Conservation (phyloP, 2,797 vertebrate genomes). For the Lutjanus argentimaculatus region DNA sequence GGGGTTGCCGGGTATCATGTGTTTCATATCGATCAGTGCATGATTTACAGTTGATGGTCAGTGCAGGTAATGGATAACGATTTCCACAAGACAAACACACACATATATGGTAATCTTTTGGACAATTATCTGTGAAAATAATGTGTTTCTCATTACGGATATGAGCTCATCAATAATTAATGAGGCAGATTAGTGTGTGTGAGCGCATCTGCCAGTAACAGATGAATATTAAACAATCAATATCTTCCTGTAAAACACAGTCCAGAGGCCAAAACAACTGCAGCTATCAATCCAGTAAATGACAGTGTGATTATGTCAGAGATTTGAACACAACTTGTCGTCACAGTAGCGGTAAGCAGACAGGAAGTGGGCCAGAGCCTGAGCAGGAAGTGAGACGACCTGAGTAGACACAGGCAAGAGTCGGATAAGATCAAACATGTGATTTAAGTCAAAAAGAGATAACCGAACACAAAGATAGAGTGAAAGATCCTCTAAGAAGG, state of each 20-base stretch:
- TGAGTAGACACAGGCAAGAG: background rate
- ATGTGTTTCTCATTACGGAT: conserved; percentile 18
- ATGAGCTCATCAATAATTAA: conserved; percentile 47
- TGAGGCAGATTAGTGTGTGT: conserved; percentile 15
- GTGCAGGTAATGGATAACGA: conserved; percentile 40
- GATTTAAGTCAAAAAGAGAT: conserved; percentile 11
- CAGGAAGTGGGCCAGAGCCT: conserved; percentile 37
- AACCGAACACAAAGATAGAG: background rate
- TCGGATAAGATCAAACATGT: background rate
- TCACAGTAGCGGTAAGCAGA: background rate
- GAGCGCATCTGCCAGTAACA: conserved; percentile 36
- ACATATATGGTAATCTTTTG: background rate
- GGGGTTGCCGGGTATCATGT: conserved; percentile 40
- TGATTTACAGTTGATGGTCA: conserved; percentile 45
- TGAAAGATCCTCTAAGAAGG: background rate
- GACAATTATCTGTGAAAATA: background rate
- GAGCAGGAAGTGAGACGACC: conserved; percentile 54
- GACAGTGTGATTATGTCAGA: conserved; percentile 3
- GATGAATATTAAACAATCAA: conserved; percentile 20
- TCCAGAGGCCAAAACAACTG: background rate
- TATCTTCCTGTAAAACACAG: conserved; percentile 39
- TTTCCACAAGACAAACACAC: conserved; percentile 21
- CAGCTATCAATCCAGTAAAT: conserved; percentile 5
- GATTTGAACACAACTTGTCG: conserved; percentile 11
- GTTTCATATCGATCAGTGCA: conserved; percentile 46